A percentile compares a stretch with the other conserved stretches of the same genome.
Conservation (phyloP, 1,140 invertebrate genomes). For the Orchestia grillus region DNA sequence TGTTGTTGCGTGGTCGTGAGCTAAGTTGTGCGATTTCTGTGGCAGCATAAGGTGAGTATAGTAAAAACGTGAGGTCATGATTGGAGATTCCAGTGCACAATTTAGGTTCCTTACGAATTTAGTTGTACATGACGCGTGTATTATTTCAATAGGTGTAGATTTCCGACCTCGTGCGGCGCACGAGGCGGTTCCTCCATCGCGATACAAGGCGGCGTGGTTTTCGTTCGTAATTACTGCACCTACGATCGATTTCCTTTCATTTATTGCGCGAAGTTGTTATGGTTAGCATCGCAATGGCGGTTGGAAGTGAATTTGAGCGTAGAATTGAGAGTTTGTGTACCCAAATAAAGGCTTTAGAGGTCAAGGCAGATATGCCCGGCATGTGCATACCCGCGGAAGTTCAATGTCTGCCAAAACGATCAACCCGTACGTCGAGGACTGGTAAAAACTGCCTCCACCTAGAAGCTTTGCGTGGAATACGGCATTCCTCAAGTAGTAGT, state of each 20-base stretch:
- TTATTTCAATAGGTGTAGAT: background rate
- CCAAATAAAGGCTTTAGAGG: background rate
- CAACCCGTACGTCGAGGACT: background rate
- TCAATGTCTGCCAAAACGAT: conserved; percentile 37
- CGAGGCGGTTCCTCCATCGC: background rate
- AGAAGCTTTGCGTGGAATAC: background rate
- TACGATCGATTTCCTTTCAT: background rate
- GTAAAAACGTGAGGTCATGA: background rate
- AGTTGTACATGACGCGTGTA: background rate
- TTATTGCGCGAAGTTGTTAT: background rate
- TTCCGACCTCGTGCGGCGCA: background rate
- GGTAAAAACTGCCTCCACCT: background rate
- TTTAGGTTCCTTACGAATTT: background rate
- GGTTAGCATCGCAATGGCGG: background rate
- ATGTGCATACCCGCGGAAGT: background rate
- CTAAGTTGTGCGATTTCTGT: background rate
- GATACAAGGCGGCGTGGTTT: background rate
- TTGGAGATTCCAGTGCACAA: background rate
- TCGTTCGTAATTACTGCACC: background rate
- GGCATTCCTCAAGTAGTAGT: background rate
- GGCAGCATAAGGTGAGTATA: background rate
- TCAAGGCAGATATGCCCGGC: background rate
- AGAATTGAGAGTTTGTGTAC: background rate
- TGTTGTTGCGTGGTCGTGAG: background rate
- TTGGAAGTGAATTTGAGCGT: background rate